phyloP scores from a whole-genome alignment of 2,888 invertebrate species.

The Hydrotaea diabolus region DNA sequence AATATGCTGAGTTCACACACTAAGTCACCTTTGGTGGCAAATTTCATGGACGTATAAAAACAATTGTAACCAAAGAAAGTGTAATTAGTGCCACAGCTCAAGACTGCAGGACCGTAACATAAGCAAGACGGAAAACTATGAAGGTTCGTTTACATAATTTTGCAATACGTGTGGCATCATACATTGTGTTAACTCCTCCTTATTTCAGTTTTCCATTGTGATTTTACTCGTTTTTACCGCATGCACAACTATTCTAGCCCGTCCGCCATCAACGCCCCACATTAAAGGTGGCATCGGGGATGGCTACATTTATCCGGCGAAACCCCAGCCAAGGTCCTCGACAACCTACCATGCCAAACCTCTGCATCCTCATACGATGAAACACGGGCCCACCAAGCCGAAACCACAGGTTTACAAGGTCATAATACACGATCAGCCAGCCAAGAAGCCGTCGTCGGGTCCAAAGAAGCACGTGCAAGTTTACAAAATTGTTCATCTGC shows the following conservation, averaged over 20 bases:
- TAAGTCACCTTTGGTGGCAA: background rate
- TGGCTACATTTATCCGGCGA: conserved; percentile 62
- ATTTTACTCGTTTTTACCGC: conserved; percentile 11
- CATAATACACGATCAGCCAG: conserved; percentile 49
- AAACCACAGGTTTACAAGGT: conserved; percentile 49
- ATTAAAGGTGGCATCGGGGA: conserved; percentile 63
- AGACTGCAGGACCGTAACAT: conserved; percentile 5
- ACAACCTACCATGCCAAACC: conserved; percentile 60
- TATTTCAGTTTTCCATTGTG: conserved; percentile 23
- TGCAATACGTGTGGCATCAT: background rate
- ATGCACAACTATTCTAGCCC: background rate
- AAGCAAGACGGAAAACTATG: conserved; percentile 29
- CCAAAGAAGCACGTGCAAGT: conserved; percentile 67
- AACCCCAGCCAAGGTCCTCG: conserved; percentile 36
- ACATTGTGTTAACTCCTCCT: background rate
- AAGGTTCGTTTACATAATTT: conserved; percentile 52
- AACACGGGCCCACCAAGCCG: conserved; percentile 5
- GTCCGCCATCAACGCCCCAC: conserved; percentile 29
- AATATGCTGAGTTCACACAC: conserved; percentile 43
- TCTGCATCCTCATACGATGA: conserved; percentile 28
- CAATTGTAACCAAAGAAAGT: conserved; percentile 42
- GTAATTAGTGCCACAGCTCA: conserved; percentile 36
- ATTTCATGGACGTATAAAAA: conserved; percentile 46
- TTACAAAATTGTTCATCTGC: conserved; percentile 69
- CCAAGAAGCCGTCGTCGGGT: background rate